phyloP scores from a whole-genome alignment of 2,113 vertebrate genomes.

The Cyanocitta stelleri region DNA sequence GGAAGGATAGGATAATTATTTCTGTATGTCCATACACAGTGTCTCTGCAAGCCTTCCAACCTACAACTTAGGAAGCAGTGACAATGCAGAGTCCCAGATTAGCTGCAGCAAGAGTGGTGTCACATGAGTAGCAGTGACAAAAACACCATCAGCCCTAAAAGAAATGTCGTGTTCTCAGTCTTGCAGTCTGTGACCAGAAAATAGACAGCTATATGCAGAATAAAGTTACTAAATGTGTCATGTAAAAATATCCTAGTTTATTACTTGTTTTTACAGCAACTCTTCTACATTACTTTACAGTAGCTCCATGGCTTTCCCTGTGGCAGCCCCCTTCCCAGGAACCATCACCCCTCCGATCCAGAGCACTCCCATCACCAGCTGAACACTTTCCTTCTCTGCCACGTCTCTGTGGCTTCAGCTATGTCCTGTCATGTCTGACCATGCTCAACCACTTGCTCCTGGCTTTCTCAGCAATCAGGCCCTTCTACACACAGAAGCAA shows the following conservation, averaged over 20 bases:
- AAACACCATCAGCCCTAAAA: not conserved
- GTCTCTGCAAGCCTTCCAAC: not conserved
- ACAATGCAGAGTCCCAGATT: not conserved
- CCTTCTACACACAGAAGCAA: not conserved
- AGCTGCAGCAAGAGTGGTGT: not conserved
- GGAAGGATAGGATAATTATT: not conserved
- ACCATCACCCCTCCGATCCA: not conserved
- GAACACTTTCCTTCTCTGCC: not conserved
- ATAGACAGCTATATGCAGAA: not conserved
- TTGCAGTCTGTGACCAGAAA: not conserved
- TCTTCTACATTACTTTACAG: not conserved
- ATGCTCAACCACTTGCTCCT: not conserved
- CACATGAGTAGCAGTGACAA: not conserved
- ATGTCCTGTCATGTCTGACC: not conserved
- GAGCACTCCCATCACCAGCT: not conserved
- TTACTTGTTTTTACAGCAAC: not conserved
- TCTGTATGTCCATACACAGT: not conserved
- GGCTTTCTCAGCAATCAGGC: not conserved
- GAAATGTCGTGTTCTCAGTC: not conserved
- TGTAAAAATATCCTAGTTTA: not conserved
- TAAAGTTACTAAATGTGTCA: not conserved
- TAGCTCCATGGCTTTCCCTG: not conserved
- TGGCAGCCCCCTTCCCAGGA: not conserved
- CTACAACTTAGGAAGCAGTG: rapidly evolving
- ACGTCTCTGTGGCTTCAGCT: not conserved